Evolutionary conservation across 2,797 vertebrate genomes (phyloP).

Genomic region (Arrhamphus sclerolepis): DNA sequence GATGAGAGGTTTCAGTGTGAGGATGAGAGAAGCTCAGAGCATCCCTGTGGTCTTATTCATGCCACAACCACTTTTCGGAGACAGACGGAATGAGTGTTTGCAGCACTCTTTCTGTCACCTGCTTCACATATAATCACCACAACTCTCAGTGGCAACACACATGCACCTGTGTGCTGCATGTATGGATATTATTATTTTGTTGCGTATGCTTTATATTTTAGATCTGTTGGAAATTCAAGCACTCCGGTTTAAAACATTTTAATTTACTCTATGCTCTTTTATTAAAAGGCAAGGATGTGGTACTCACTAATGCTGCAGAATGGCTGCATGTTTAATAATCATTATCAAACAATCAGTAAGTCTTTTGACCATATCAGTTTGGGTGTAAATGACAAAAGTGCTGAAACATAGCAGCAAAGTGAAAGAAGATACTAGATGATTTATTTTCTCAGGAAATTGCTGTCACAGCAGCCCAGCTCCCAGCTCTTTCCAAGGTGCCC

Average conservation of each 20-base stretch:
- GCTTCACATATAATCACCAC: constrained; percentile 29
- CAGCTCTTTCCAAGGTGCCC: constrained; percentile 58
- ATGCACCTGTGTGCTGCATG: constrained; percentile 50
- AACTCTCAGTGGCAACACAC: constrained; percentile 54
- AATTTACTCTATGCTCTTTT: constrained; percentile 23
- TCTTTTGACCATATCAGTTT: constrained; percentile 40
- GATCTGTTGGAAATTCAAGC: constrained; percentile 25
- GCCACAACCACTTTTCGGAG: constrained; percentile 50
- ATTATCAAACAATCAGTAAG: constrained; percentile 63
- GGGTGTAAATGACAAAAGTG: constrained; percentile 48
- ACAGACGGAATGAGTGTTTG: constrained; percentile 32
- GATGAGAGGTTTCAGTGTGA: constrained; percentile 59
- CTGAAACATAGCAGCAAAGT: constrained; percentile 51
- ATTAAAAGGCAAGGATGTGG: constrained; percentile 22
- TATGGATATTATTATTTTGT: constrained; percentile 34
- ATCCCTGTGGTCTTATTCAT: constrained; percentile 46
- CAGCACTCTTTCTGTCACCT: constrained; percentile 38
- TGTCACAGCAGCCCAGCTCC: constrained; percentile 70
- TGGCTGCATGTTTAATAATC: constrained; percentile 47
- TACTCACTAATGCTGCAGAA: constrained; percentile 24
- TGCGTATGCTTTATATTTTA: constrained; percentile 26
- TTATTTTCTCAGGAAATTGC: constrained; percentile 75
- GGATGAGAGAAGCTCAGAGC: constrained; percentile 55
- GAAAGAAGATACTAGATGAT: constrained; percentile 60
- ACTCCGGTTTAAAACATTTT: constrained; percentile 5